Evolutionary conservation across 2,113 vertebrate species (phyloP).

Genomic region (Lontra canadensis): DNA sequence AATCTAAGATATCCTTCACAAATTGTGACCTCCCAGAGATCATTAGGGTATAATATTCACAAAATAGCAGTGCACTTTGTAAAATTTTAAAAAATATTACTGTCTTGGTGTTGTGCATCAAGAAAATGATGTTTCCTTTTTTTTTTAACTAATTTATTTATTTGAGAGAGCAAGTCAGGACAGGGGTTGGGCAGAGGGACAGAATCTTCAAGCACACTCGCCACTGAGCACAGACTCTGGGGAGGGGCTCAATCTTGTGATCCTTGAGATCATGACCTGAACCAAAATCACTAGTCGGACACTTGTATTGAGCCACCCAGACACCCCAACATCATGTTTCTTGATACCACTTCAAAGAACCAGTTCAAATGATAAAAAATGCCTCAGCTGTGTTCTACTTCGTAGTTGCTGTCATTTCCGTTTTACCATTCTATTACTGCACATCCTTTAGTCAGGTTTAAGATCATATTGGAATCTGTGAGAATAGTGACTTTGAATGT

Average conservation of each 20-base stretch:
- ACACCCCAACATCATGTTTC: background rate
- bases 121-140: background rate
- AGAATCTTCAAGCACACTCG: background rate
- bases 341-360: slow-evolving; percentile 1
- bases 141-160: background rate
- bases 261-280: background rate
- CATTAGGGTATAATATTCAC: background rate
- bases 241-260: background rate
- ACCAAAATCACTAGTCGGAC: background rate
- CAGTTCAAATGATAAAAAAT: background rate
- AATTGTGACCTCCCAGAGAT: background rate
- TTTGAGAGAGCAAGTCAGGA: too few species aligned
- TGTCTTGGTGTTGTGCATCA: background rate
- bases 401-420: background rate
- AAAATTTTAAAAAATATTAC: background rate
- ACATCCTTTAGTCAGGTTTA: background rate
- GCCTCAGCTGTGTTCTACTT: background rate
- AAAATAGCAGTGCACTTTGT: background rate
- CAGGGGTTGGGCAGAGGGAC: background rate
- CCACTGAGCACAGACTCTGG: background rate
- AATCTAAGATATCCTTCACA: slow-evolving; percentile 1
- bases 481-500: background rate
- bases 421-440: background rate
- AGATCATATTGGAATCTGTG: background rate
- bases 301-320: background rate